Base-by-base conservation (phyloP, 1,140 invertebrate species). In the Pseudomyrmex gracilis region DNA sequence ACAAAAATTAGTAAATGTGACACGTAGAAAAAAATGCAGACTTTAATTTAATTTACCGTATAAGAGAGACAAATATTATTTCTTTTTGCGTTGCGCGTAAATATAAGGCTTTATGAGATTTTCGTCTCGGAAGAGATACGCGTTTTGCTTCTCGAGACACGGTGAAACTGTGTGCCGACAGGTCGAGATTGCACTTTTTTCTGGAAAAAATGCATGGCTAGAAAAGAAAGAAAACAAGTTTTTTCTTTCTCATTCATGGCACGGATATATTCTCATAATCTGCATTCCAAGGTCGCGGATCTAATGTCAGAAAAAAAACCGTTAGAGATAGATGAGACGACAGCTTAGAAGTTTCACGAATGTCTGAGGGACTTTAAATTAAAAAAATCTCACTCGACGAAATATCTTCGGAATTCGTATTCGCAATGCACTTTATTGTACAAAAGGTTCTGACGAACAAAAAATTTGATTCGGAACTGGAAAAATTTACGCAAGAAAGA, bases 151-250 rank as follows among this genome's bases (percentile, higher is more conserved):
- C 66, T 47, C 53, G 20, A 34, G 12, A 24, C 53, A 70, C n/a
- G n/a, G 66, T 49, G 60, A 80, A 80, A 80, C 70, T 67, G n/a
- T n/a, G n/a, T n/a, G 66, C 43, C 53, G 53, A 22, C 15, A 71
- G 67, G 76, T 78, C 53, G 76, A 80, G 76, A 80, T 80, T 80
- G 43, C 66, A 71, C 60, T 80, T 80, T 80, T 80, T 57, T 70
- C 66, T 49, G 4, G 12, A 45, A 2, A 2, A 58, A 12, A 70
- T 70, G 45, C 55, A 49, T 12, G 20, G 24, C 34, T 24, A 47
- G 49, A 22, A 13, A 24, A 43, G 47, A 60, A 20, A 73, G 49
- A 57, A 20, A n/a, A 58, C 51, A 12, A 20, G 15, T 7, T 55
- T 57, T 13, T 24, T 22, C 20, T 22, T 9, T 34, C 7, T 34